Conservation (phyloP, 2,113 vertebrate genomes). For the Lanius ludovicianus region DNA sequence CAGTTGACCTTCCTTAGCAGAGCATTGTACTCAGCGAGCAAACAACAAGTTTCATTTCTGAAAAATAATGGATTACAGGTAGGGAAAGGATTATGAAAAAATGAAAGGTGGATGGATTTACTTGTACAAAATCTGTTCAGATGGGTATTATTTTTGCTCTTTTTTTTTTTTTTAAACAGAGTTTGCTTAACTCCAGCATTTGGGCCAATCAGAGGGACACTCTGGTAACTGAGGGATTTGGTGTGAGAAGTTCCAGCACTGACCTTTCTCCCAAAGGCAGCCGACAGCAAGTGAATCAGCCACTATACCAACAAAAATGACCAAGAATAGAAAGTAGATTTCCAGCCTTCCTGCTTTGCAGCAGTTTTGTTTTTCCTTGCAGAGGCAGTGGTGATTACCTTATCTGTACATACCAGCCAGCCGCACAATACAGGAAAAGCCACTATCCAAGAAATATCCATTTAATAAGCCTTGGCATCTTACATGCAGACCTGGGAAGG, state of each 20-base stretch:
- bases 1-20: neutral
- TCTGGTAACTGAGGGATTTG: neutral
- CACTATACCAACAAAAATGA: neutral
- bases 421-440: slow-evolving; percentile 21
- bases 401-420: slow-evolving; percentile 46
- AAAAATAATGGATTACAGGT: neutral
- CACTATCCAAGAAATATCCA: slow-evolving; percentile 28
- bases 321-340: slow-evolving; percentile 41
- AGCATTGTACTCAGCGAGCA: neutral
- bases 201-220: neutral
- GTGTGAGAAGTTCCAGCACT: neutral
- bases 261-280: slow-evolving; percentile 1
- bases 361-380: slow-evolving; percentile 34
- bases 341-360: slow-evolving; percentile 4
- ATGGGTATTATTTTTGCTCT: neutral
- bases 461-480: slow-evolving; percentile 15
- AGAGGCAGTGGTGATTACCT: slow-evolving; percentile 25
- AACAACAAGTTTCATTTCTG: neutral
- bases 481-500: neutral
- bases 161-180: neutral
- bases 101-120: neutral
- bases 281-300: slow-evolving; percentile 16
- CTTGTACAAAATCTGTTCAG: neutral
- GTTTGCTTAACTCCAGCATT: neutral
- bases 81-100: neutral